These are phyloP conservation scores for Anagrus nilaparvatae DNA, from an alignment of 1,140 invertebrate species.

Conservation along the genomic window DNA sequence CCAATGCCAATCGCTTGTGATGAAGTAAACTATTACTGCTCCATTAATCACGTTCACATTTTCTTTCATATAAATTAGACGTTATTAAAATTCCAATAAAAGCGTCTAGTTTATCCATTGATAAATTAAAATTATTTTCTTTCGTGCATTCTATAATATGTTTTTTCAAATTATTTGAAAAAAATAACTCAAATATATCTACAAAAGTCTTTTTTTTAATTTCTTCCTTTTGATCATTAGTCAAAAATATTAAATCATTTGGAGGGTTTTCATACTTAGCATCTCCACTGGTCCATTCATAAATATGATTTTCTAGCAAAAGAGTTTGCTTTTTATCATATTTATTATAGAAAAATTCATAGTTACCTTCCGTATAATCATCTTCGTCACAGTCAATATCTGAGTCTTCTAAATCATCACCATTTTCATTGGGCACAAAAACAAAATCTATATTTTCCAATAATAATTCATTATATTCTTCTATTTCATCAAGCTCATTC, in stretches of 20 bases:
- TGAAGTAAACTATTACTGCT: too few species aligned
- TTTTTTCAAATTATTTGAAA: slow-evolving; percentile 2
- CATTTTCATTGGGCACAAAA: too few species aligned
- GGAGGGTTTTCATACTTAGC: neutral
- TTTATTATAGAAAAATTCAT: too few species aligned
- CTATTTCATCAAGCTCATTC: too few species aligned
- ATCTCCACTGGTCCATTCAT: slow-evolving; percentile 1
- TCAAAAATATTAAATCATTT: neutral
- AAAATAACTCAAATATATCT: slow-evolving; percentile 4
- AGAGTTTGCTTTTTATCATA: too few species aligned
- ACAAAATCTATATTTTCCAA: too few species aligned
- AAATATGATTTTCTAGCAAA: too few species aligned
- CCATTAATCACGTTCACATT: slow-evolving; percentile 5
- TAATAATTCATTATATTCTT: too few species aligned
- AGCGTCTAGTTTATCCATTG: neutral
- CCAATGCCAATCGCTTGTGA: too few species aligned
- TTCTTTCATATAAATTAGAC: neutral
- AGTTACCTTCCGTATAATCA: too few species aligned
- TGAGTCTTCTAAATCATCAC: too few species aligned
- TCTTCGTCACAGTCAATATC: too few species aligned
- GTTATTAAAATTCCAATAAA: slow-evolving; percentile 1
- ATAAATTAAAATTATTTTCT: neutral
- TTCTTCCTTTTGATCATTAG: neutral
- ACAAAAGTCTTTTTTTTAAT: neutral
- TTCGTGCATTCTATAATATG: neutral